Conservation (phyloP, 1,140 invertebrate genomes). For the Ceratosolen solmsi region DNA sequence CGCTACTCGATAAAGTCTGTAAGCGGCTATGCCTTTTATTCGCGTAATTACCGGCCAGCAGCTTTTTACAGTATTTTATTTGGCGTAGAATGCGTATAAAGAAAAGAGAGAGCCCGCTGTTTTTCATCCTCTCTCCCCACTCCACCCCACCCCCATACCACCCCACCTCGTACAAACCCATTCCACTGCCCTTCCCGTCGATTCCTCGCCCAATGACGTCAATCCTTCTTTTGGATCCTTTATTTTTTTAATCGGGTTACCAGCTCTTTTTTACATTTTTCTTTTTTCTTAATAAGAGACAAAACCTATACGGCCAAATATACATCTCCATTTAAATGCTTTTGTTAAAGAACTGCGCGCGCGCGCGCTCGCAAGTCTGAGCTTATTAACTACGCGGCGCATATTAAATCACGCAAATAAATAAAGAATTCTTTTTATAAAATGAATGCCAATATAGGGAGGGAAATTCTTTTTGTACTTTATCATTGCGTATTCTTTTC, state of each 20-base stretch:
- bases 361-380: not conserved
- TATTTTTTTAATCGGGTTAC: conserved; percentile 1
- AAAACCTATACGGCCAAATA: conserved; percentile 10
- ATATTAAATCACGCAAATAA: conserved; percentile 20
- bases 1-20: conserved; percentile 44
- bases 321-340: conserved; percentile 16
- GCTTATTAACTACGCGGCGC: not conserved
- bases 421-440: not conserved
- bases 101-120: not conserved
- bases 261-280: not conserved
- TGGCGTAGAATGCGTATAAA: conserved; percentile 26
- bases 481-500: not conserved
- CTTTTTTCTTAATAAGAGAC: conserved; percentile 36
- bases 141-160: not conserved
- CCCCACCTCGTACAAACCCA: too few species aligned
- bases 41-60: conserved; percentile 40
- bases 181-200: too few species aligned
- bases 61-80: conserved; percentile 48
- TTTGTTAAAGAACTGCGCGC: not conserved
- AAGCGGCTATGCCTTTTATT: conserved; percentile 48
- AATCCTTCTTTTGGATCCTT: conserved; percentile 10
- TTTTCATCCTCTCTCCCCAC: conserved; percentile 1
- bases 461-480: conserved; percentile 12
- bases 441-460: not conserved
- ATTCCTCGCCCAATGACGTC: too few species aligned